Percentiles rank a stretch among this genome's conserved stretches.
Conservation (phyloP, 2,113 vertebrate species). For the Artemisiospiza belli region DNA sequence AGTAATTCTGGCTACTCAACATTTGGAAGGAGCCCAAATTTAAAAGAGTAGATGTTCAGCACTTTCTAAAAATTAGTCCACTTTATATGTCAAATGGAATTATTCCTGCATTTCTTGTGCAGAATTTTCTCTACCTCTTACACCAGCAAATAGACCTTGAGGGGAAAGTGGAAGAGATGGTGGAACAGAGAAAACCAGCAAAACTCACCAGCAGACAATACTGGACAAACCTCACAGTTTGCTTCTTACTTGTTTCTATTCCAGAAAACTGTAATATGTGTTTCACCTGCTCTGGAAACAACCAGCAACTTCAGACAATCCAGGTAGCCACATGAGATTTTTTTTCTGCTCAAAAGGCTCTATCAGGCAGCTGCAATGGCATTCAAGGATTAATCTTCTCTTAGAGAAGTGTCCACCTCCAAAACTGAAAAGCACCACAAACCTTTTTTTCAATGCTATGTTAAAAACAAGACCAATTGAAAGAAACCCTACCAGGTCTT, state of each 20-base stretch:
- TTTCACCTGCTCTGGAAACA: background rate
- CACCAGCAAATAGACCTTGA: background rate
- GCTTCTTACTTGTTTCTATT: background rate
- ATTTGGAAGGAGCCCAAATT: slow-evolving; percentile 26
- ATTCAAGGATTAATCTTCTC: background rate
- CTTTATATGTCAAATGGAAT: background rate
- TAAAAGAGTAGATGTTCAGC: slow-evolving; percentile 22
- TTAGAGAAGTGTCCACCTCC: background rate
- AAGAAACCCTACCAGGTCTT: background rate
- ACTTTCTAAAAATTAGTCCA: background rate
- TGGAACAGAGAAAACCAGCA: background rate
- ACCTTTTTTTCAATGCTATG: background rate
- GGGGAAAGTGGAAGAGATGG: background rate
- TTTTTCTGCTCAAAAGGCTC: background rate
- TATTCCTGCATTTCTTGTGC: background rate
- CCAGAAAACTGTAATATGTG: background rate
- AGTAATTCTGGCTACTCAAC: slow-evolving; percentile 32
- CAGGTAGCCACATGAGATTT: background rate
- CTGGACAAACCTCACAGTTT: background rate
- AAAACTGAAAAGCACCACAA: background rate
- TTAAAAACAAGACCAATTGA: background rate
- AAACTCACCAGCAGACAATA: background rate
- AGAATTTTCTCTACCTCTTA: background rate
- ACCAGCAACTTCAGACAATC: background rate
- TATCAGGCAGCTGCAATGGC: background rate